Evolutionary conservation across 2,797 vertebrate species (phyloP).

Genomic region (Malurus splendens): DNA sequence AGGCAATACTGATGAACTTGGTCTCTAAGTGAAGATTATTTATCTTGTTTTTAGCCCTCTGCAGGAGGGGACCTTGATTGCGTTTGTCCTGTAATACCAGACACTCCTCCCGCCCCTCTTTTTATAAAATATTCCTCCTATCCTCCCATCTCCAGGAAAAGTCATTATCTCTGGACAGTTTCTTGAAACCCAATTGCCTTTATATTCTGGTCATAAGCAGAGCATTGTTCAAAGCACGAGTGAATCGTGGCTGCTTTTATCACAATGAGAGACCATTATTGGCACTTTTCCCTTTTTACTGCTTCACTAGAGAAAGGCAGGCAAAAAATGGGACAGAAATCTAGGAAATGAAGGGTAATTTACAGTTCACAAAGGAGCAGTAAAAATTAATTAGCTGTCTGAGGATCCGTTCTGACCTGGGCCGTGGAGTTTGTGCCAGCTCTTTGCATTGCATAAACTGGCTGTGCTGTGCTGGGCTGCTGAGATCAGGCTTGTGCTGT

Average conservation of each 20-base stretch:
- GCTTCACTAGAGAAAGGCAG: constrained; percentile 41
- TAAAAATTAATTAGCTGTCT: constrained; percentile 66
- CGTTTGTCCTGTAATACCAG: constrained; percentile 6
- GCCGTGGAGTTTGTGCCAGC: constrained; percentile 2
- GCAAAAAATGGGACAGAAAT: constrained; percentile 51
- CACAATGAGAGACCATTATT: constrained; percentile 30
- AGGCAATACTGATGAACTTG: constrained; percentile 42
- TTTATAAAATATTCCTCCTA: background rate
- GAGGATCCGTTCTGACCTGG: constrained; percentile 41
- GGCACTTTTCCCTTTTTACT: constrained; percentile 49
- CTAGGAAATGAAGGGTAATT: constrained; percentile 63
- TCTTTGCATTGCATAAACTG: background rate
- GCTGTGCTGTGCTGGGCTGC: constrained; percentile 10
- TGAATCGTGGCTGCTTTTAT: constrained; percentile 30
- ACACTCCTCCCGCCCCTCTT: background rate
- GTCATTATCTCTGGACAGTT: constrained; percentile 25
- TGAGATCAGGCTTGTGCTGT: constrained; percentile 2
- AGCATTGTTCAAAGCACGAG: constrained; percentile 5
- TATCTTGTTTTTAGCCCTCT: background rate
- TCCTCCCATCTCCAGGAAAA: constrained; percentile 27
- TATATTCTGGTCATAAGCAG: constrained; percentile 43
- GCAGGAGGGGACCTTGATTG: background rate
- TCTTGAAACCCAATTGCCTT: constrained; percentile 28
- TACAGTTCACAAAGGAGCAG: constrained; percentile 62
- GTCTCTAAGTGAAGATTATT: background rate